Evolutionary conservation across 2,113 vertebrate genomes (phyloP).

Genomic region (Oplegnathus fasciatus): DNA sequence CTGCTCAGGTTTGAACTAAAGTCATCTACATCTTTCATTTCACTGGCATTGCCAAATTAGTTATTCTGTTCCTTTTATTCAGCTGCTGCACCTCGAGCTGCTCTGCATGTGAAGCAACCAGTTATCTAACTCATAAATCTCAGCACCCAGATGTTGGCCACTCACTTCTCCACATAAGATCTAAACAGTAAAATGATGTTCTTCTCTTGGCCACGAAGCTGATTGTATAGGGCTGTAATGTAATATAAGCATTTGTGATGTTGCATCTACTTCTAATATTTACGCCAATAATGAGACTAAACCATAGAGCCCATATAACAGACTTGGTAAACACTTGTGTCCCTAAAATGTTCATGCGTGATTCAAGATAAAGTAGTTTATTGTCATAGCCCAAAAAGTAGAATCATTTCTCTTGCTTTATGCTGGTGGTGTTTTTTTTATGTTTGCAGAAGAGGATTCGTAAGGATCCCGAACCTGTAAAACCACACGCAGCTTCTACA

Average conservation of each 20-base stretch:
- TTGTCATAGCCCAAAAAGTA: not conserved
- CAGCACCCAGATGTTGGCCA: not conserved
- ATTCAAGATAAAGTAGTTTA: not conserved
- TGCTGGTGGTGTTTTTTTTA: not conserved
- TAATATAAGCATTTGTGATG: not conserved
- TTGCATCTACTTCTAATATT: too few species aligned
- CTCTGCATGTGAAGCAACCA: not conserved
- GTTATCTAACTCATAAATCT: not conserved
- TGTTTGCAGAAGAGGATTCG: slow-evolving; percentile 77
- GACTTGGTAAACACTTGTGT: not conserved
- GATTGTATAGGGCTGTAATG: not conserved
- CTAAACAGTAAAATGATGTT: not conserved
- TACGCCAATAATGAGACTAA: too few species aligned
- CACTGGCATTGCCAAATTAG: not conserved
- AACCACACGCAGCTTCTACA: slow-evolving; percentile 64
- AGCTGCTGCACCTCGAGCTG: not conserved
- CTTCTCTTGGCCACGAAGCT: not conserved
- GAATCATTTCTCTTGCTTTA: not conserved
- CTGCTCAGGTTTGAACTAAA: slow-evolving; percentile 74
- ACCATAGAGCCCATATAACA: not conserved
- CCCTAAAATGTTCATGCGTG: not conserved
- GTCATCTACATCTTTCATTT: not conserved
- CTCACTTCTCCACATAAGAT: not conserved
- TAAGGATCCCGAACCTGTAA: slow-evolving; percentile 58
- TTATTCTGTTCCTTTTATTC: not conserved